Evolutionary conservation across 2,797 vertebrate species (phyloP).

Genomic region (Muraenolepis orangiensis): DNA sequence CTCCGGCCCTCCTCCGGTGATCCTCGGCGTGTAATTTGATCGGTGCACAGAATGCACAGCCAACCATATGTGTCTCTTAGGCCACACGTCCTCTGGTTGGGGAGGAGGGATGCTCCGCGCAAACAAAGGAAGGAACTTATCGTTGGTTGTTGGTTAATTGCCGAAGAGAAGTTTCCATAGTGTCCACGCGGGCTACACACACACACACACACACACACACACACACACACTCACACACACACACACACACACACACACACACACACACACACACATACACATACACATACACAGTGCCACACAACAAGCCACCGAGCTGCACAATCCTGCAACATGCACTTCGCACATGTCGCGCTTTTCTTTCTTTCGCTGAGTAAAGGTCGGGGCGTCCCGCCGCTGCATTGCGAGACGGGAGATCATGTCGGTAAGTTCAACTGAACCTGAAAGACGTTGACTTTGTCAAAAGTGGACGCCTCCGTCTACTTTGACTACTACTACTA

Average conservation of each 20-base stretch:
- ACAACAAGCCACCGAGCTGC: background rate
- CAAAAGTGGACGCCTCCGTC: background rate
- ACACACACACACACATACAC: too few species aligned
- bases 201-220: background rate
- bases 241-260: background rate
- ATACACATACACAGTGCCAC: background rate
- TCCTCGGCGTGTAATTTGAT: slow-evolving; percentile 59
- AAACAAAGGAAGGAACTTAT: slow-evolving; percentile 55
- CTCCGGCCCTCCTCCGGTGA: background rate
- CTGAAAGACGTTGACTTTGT: background rate
- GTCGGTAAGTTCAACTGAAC: slow-evolving; percentile 74
- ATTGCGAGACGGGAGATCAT: slow-evolving; percentile 69
- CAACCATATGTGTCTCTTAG: slow-evolving; percentile 23
- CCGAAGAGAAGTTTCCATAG: slow-evolving; percentile 24
- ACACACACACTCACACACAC: slow-evolving; percentile 66
- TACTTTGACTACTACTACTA: too few species aligned
- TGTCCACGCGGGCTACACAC: slow-evolving; percentile 7
- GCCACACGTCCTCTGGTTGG: slow-evolving; percentile 13
- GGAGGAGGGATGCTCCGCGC: slow-evolving; percentile 55
- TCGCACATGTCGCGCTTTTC: slow-evolving; percentile 52
- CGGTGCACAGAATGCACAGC: slow-evolving; percentile 21
- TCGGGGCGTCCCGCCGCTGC: slow-evolving; percentile 63
- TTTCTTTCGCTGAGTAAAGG: slow-evolving; percentile 54
- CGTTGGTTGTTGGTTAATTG: slow-evolving; percentile 56
- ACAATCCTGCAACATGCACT: slow-evolving; percentile 52